Conservation (phyloP, 2,113 vertebrate species). For the Caranx ignobilis region DNA sequence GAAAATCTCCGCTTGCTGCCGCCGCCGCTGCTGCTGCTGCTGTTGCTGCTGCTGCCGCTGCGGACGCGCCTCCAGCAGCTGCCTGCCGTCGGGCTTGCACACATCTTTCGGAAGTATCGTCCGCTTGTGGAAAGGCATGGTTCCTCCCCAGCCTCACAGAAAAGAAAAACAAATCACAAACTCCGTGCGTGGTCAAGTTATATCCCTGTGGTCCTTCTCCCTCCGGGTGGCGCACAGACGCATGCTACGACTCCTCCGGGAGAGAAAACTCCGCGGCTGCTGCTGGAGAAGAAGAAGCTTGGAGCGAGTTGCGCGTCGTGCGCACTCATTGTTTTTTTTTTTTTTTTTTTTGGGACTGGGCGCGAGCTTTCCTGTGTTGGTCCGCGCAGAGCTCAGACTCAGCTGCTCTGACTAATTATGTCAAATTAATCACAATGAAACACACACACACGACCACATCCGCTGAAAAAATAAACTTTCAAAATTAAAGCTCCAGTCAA, state of each 20-base stretch:
- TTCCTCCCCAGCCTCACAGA: neutral
- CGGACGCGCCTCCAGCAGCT: constrained; percentile 28
- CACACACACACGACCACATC: neutral
- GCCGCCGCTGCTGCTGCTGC: constrained; percentile 25
- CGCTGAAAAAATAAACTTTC: constrained; percentile 26
- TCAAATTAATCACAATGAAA: neutral
- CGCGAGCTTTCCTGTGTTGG: constrained; percentile 35
- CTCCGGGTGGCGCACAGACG: constrained; percentile 35
- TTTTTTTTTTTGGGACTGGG: constrained; percentile 12
- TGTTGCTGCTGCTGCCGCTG: constrained; percentile 16
- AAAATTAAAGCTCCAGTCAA: constrained; percentile 29
- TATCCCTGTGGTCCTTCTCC: constrained; percentile 40
- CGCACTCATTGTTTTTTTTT: constrained; percentile 68
- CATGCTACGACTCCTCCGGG: constrained; percentile 31
- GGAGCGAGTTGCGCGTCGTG: constrained; percentile 70
- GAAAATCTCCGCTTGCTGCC: constrained; percentile 53
- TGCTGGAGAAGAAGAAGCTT: constrained; percentile 42
- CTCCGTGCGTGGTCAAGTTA: constrained; percentile 60
- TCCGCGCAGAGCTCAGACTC: constrained; percentile 44
- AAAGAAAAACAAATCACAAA: constrained; percentile 33
- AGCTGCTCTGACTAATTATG: constrained; percentile 14
- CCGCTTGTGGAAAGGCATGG: constrained; percentile 86
- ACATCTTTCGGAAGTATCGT: constrained; percentile 81
- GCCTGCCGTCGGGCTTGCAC: constrained; percentile 69
- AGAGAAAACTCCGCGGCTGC: constrained; percentile 54